phyloP scores from a whole-genome alignment of 2,888 invertebrate genomes.

The Mesorhabditis spiculigera region DNA sequence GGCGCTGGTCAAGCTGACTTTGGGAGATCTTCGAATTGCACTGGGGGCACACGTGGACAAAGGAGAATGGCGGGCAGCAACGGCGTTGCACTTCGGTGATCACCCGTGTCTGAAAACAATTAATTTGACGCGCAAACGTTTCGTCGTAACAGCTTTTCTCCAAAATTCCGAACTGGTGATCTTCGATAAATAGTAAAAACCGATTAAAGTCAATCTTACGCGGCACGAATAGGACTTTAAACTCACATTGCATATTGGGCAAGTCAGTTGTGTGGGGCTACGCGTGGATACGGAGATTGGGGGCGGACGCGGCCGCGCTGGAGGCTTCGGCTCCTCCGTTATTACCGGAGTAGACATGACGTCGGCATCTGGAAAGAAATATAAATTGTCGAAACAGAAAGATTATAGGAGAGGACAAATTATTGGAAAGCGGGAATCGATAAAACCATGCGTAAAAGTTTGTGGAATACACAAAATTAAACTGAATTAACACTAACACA shows the following conservation, averaged over 20 bases:
- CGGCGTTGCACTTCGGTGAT: neutral
- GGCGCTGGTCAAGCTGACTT: neutral
- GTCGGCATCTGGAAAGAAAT: neutral
- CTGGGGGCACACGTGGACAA: constrained; percentile 3
- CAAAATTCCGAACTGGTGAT: no score
- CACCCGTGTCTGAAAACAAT: neutral
- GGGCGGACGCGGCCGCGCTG: neutral
- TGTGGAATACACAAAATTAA: no score
- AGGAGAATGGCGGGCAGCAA: constrained; percentile 3
- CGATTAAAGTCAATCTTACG: neutral
- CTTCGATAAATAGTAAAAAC: no score
- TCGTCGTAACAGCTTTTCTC: neutral
- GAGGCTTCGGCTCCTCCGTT: neutral
- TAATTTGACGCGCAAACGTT: neutral
- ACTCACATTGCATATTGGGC: constrained; percentile 4
- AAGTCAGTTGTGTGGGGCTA: neutral
- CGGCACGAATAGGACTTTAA: neutral
- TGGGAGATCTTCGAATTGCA: constrained; percentile 1
- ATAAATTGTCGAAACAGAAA: neutral
- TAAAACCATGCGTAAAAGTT: no score
- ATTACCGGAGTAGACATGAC: neutral
- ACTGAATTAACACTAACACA: no score
- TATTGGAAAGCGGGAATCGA: no score
- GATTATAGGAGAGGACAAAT: no score
- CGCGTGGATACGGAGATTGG: neutral